Conservation (phyloP, 2,888 invertebrate species). For the Drosophila yooni region DNA sequence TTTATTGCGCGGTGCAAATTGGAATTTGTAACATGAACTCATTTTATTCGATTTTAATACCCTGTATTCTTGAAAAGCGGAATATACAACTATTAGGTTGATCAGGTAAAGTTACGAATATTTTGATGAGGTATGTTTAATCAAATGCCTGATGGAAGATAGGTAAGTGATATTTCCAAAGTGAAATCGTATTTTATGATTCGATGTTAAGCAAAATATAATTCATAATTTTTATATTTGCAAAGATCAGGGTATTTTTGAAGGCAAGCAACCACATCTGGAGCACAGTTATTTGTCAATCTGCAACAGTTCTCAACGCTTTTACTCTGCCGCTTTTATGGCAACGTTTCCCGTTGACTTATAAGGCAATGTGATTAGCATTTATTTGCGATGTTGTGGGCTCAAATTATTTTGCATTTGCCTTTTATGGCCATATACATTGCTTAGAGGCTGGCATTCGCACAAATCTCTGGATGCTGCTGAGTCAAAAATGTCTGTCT, state of each 20-base stretch:
- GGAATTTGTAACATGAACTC: conserved; percentile 12
- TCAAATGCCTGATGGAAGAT: neutral
- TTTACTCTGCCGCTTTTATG: conserved; percentile 24
- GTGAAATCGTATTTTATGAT: neutral
- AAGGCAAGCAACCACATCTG: conserved; percentile 1
- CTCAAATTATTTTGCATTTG: conserved; percentile 33
- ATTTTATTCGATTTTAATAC: conserved; percentile 10
- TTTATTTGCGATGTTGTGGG: conserved; percentile 52
- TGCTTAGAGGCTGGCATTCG: conserved; percentile 16
- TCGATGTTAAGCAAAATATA: neutral
- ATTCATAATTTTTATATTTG: neutral
- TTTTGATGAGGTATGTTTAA: neutral
- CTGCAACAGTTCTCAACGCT: conserved; percentile 23
- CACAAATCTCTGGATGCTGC: conserved; percentile 32
- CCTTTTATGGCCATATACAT: conserved; percentile 48
- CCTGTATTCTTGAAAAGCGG: neutral
- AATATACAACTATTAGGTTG: neutral
- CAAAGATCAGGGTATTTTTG: conserved; percentile 7
- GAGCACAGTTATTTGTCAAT: conserved; percentile 16
- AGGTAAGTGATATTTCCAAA: neutral
- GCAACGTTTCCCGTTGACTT: conserved; percentile 27
- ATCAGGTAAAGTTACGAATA: neutral
- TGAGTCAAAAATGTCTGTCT: conserved; percentile 8
- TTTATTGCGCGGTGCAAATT: conserved; percentile 14
- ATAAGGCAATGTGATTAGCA: conserved; percentile 56